A percentile compares a stretch with the other conserved stretches of the same genome.
Conservation (phyloP, 2,797 vertebrate genomes). For the Pteronotus mesoamericanus region DNA sequence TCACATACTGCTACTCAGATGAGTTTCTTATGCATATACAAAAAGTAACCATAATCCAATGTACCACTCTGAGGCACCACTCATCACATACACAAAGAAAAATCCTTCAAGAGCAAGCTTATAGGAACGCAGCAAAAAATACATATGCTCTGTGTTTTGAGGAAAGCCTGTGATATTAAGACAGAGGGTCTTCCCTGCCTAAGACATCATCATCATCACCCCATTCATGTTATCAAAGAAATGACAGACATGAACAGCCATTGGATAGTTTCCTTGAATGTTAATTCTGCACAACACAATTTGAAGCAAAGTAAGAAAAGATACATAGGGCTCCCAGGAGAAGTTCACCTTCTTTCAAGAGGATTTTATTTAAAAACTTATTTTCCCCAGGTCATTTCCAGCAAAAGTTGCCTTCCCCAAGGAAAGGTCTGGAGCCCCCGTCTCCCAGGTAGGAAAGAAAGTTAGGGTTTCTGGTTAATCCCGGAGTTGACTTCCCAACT, state of each 20-base stretch:
- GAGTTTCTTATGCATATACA: background rate
- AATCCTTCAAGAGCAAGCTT: background rate
- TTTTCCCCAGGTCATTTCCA: background rate
- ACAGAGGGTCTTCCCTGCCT: background rate
- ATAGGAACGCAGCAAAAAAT: background rate
- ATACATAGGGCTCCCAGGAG: background rate
- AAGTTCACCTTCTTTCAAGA: background rate
- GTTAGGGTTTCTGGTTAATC: background rate
- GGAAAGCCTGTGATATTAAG: background rate
- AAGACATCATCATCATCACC: background rate
- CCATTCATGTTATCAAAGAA: background rate
- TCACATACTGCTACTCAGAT: background rate
- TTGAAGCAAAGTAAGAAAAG: background rate
- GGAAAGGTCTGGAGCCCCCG: background rate
- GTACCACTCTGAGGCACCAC: background rate
- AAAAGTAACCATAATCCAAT: background rate
- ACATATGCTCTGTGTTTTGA: background rate
- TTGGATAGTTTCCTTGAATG: background rate
- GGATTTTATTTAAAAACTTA: background rate
- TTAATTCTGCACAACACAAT: background rate
- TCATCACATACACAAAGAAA: background rate
- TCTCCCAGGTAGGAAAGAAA: background rate
- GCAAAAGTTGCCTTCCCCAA: background rate
- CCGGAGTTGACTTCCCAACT: background rate
- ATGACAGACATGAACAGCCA: background rate